phyloP scores from a whole-genome alignment of 2,888 invertebrate species.

The Caenorhabditis doughertyi region DNA sequence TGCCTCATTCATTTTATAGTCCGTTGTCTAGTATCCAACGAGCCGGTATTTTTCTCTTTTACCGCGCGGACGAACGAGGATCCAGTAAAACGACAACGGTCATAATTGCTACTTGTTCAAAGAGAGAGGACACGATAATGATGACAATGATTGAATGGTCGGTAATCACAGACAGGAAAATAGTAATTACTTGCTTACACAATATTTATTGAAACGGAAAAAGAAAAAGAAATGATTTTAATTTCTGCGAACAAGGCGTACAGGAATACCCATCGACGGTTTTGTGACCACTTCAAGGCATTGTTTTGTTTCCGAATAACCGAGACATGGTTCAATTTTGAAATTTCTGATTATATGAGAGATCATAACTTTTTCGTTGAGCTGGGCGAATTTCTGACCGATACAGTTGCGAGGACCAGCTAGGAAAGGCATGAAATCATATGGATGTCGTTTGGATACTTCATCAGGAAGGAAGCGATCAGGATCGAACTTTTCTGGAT shows the following conservation, averaged over 20 bases:
- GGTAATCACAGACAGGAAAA: conserved; percentile 10
- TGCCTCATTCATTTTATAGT: conserved; percentile 44
- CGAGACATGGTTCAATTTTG: conserved; percentile 28
- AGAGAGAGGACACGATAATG: conserved; percentile 41
- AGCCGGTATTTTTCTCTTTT: conserved; percentile 42
- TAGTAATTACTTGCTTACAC: conserved; percentile 31
- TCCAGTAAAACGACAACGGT: conserved; percentile 45
- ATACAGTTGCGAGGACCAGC: conserved; percentile 81
- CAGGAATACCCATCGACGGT: conserved; percentile 60
- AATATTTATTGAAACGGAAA: conserved; percentile 27
- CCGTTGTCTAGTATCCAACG: conserved; percentile 10
- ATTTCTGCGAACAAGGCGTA: conserved; percentile 40
- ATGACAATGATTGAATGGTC: conserved; percentile 26
- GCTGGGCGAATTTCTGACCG: conserved; percentile 84
- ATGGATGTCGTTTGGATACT: conserved; percentile 74
- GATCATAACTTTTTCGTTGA: conserved; percentile 83
- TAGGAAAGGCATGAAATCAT: conserved; percentile 80
- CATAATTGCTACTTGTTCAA: conserved; percentile 50
- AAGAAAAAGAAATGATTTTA: conserved; percentile 32
- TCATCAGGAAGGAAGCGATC: conserved; percentile 84
- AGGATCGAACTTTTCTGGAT: conserved; percentile 84
- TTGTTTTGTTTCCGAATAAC: conserved; percentile 17
- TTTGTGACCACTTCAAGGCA: conserved; percentile 57
- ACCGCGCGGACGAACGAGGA: conserved; percentile 39
- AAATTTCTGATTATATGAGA: conserved; percentile 50